Evolutionary conservation across 2,888 invertebrate species (phyloP), one percentile per base, ranked within the genome.

Genomic region (Drosophila nigricruria): DNA sequence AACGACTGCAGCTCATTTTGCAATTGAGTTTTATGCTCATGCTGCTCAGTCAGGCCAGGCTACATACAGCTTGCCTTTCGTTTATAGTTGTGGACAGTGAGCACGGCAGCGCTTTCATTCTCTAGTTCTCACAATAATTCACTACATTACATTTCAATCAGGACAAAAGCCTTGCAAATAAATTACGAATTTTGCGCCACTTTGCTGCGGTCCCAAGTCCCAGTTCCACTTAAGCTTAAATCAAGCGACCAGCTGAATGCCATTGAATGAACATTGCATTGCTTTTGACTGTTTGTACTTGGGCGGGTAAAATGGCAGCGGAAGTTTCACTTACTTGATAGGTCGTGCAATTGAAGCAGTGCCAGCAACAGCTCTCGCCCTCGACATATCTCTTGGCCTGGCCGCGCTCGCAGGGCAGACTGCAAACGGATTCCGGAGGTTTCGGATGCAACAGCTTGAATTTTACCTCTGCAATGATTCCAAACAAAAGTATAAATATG

Each of bases 341-440:
- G 91, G 96, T 96, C 52, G 96, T 95, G 93, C 98, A 98, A 92
- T 97, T 96, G 93, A 96, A 96, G 93, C 98, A 98, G 92, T 97
- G 97, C 97, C 98, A 98, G 92, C 98, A 98, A 93, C 98, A 98
- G 92, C 96, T 97, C 93, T 98, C 97, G 0, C 97, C 98, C 92
- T 97, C 97, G 50, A 97, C 96, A 93, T 97, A 97, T 92, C 97
- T 96, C 94, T 97, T 97, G 70, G 97, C 98, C 93, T 98, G 97
- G 0, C 97, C 98, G 65, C 95, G 94, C 87, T 96, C 96, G 92
- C 98, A 98, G 71, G 97, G 97, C 74, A 96, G 94, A 92, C 97
- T 97, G 94, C 98, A 98, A 52, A 98, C 97, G 5, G 98, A 98
- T 90, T 96, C 96, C 3, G 98, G 98, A 25, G 97, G 96, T 60